Evolutionary conservation across 2,888 invertebrate genomes (phyloP).

Genomic region (Nasonia oneida): DNA sequence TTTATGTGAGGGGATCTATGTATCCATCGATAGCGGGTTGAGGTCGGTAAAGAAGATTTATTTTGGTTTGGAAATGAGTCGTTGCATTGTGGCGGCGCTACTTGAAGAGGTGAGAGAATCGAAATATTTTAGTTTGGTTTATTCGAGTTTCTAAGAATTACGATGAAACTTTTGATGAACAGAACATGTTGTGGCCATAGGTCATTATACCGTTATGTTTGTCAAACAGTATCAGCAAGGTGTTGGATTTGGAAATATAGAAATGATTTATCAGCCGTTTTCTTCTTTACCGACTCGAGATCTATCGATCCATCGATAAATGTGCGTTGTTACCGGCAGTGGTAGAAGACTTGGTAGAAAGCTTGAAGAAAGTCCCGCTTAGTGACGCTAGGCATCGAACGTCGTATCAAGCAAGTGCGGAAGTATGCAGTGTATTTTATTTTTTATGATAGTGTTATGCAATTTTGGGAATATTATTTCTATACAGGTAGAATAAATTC

Average conservation of each 20-base stretch:
- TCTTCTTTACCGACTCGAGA: conserved; percentile 58
- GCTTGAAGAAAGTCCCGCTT: conserved; percentile 40
- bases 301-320: conserved; percentile 59
- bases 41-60: background rate
- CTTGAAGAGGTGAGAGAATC: background rate
- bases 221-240: too few species aligned
- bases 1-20: background rate
- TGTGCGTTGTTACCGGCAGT: conserved; percentile 49
- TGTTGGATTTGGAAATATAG: background rate
- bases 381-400: background rate
- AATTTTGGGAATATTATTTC: background rate
- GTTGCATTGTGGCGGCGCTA: conserved; percentile 15
- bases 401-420: too few species aligned
- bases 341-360: background rate
- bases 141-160: background rate
- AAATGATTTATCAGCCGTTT: background rate
- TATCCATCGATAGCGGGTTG: conserved; percentile 30
- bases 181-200: too few species aligned
- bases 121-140: background rate
- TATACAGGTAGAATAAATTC: background rate
- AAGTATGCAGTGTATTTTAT: background rate
- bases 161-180: background rate
- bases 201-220: too few species aligned
- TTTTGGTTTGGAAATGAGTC: background rate
- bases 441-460: background rate